phyloP scores from a whole-genome alignment of 1,140 invertebrate genomes.

The Fopius arisanus region DNA sequence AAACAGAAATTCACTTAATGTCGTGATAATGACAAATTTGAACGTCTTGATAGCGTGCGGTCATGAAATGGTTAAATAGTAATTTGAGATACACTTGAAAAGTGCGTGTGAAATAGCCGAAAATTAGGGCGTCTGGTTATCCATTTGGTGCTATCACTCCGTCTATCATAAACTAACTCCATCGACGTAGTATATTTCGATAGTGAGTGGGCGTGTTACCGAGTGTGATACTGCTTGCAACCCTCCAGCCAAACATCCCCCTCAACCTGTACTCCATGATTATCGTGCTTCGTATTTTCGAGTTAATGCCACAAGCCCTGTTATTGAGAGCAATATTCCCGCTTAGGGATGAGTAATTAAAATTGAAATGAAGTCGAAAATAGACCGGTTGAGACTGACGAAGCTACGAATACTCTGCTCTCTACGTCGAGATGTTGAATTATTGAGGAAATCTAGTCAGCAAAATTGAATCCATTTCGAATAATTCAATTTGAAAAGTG shows the following conservation, averaged over 20 bases:
- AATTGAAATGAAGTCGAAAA: neutral
- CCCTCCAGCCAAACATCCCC: neutral
- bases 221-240: neutral
- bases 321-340: neutral
- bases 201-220: neutral
- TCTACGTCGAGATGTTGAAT: neutral
- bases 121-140: conserved; percentile 31
- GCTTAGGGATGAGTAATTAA: neutral
- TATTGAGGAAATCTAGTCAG: neutral
- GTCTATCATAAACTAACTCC: conserved; percentile 8
- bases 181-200: conserved; percentile 2
- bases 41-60: conserved; percentile 25
- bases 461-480: neutral
- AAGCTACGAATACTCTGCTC: neutral
- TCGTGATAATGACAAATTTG: neutral
- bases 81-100: neutral
- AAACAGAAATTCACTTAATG: neutral
- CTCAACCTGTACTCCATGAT: neutral
- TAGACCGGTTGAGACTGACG: neutral
- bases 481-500: neutral
- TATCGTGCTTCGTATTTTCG: neutral
- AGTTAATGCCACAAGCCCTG: neutral
- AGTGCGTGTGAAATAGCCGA: conserved; percentile 29
- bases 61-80: conserved; percentile 1
- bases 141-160: neutral